These are phyloP conservation scores for Megastigmus dorsalis DNA, from an alignment of 2,888 invertebrate species.

Conservation along the genomic window DNA sequence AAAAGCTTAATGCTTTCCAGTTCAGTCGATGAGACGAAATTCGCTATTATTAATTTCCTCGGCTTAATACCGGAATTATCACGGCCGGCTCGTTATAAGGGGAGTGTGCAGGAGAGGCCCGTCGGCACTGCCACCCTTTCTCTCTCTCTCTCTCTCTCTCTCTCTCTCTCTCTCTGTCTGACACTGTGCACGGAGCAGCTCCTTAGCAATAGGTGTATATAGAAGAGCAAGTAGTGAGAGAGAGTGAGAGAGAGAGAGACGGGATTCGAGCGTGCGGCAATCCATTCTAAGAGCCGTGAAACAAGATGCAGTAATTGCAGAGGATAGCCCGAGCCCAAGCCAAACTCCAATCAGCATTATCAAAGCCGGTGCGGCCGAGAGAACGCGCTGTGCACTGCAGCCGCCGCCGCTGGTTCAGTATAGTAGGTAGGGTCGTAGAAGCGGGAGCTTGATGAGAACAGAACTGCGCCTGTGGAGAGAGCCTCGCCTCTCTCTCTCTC, in stretches of 20 bases:
- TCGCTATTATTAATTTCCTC: slow-evolving; percentile 8
- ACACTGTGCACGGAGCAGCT: background rate
- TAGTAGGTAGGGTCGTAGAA: no score
- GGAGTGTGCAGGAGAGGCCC: no score
- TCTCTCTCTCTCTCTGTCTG: no score
- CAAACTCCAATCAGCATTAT: slow-evolving; percentile 69
- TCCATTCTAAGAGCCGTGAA: slow-evolving; percentile 53
- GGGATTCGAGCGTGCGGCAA: slow-evolving; percentile 12
- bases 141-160: no score
- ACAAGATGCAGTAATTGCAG: slow-evolving; percentile 62
- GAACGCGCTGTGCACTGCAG: slow-evolving; percentile 41
- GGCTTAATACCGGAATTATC: background rate
- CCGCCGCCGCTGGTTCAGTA: no score
- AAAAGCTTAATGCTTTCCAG: slow-evolving; percentile 8
- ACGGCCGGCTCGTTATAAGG: background rate
- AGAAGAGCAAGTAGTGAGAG: no score
- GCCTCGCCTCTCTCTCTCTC: no score
- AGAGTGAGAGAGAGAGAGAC: no score
- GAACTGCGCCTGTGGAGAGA: slow-evolving; percentile 50
- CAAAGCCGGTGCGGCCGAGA: slow-evolving; percentile 60
- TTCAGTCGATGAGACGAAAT: background rate
- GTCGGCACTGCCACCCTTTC: no score
- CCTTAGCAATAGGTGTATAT: slow-evolving; percentile 3
- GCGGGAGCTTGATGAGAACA: slow-evolving; percentile 60
- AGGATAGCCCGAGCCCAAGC: slow-evolving; percentile 55